A percentile compares a stretch with the other conserved stretches of the same genome.
Conservation (phyloP, 2,888 invertebrate species). For the Agrotis segetum region DNA sequence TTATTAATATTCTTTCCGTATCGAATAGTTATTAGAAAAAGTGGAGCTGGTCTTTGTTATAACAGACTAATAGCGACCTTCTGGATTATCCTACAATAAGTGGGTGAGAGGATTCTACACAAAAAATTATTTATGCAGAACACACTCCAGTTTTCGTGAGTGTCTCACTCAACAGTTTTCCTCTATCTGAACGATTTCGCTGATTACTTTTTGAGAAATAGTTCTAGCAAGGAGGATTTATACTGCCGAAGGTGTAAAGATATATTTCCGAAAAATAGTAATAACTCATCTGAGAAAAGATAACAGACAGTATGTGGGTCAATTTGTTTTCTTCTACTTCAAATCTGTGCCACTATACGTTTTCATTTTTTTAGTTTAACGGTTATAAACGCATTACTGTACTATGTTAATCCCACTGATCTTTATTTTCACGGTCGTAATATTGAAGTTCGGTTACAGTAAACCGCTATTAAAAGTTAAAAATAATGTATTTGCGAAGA, state of each 20-base stretch:
- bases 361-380: background rate
- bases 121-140: slow-evolving; percentile 40
- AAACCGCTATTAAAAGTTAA: no score
- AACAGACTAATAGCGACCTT: background rate
- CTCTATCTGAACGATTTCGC: background rate
- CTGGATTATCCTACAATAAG: slow-evolving; percentile 5
- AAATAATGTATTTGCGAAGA: no score
- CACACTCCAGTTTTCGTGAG: slow-evolving; percentile 32
- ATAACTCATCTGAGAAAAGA: background rate
- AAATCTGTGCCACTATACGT: background rate
- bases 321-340: background rate
- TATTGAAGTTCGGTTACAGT: no score
- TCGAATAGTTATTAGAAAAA: slow-evolving; percentile 1
- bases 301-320: background rate
- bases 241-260: background rate
- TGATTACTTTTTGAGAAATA: slow-evolving; percentile 4
- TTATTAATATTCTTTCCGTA: slow-evolving; percentile 20
- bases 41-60: background rate
- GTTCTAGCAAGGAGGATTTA: background rate
- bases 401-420: no score
- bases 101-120: slow-evolving; percentile 12
- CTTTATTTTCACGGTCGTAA: no score
- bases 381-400: no score
- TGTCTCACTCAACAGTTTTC: slow-evolving; percentile 8
- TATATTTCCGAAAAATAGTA: background rate